Evolutionary conservation across 2,797 vertebrate species (phyloP).

Genomic region (Stomatorhinus walkeri): DNA sequence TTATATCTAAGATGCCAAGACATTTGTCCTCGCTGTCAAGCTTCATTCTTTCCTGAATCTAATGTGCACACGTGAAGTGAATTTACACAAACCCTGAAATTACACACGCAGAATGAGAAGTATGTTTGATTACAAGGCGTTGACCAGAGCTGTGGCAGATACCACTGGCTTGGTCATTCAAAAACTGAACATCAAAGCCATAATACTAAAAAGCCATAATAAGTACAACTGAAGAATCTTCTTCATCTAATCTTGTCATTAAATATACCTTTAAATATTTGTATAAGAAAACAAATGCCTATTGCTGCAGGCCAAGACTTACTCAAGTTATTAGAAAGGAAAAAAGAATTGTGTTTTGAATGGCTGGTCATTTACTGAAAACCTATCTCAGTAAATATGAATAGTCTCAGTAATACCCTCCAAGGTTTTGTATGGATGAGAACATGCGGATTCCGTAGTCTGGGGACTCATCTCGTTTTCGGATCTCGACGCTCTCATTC

Average conservation of each 20-base stretch:
- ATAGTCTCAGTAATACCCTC: not conserved
- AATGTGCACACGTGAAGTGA: not conserved
- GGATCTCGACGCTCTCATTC: not conserved
- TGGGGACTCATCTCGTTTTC: not conserved
- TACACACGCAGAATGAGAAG: not conserved
- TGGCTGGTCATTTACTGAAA: not conserved
- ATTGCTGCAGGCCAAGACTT: not conserved
- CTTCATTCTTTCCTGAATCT: not conserved
- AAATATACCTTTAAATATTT: not conserved
- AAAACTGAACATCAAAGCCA: not conserved
- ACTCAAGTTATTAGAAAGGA: not conserved
- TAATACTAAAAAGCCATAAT: not conserved
- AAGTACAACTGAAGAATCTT: not conserved
- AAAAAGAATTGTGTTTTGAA: not conserved
- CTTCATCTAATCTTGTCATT: not conserved
- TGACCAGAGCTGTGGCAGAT: not conserved
- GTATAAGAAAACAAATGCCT: not conserved
- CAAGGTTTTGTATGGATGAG: not conserved
- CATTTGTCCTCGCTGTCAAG: not conserved
- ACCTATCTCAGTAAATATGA: not conserved
- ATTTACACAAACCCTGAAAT: not conserved
- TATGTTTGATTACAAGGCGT: slow-evolving; percentile 7
- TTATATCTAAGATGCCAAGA: not conserved
- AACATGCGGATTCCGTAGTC: not conserved
- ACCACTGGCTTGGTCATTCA: not conserved